Base-by-base conservation (phyloP, 2,797 vertebrate genomes). In the Potorous gilbertii region DNA sequence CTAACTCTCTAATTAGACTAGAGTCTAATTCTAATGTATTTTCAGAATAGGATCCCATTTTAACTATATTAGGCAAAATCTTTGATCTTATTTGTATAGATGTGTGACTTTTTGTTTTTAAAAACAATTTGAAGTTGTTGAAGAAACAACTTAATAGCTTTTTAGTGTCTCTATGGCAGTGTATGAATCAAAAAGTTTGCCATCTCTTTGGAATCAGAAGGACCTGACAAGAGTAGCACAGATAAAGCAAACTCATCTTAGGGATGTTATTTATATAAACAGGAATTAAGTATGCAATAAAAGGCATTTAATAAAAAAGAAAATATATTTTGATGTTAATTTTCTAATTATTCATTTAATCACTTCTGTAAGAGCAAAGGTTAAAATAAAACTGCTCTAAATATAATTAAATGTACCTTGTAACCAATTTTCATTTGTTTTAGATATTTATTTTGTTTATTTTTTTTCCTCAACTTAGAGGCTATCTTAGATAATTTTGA, bases 261-360 rank as follows among this genome's bases (percentile, higher is more conserved):
- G 16, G 21, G 18, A 34, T n/a, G 14, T 66, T n/a, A 66, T 66
- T 66, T 66, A 24, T 81, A 81, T 81, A 21, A 81, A 46, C 8
- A 81, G 66, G 66, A 40, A 46, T 81, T 81, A 81, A 57, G 10
- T 91, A 9, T 81, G 57, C 28, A 6, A 54, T 62, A 4, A 50
- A 13, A 59, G 90, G 18, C 9, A 91, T 96, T 93, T 95, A 87
- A 40, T 93, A 66, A 95, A 52, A 89, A 16, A 90, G 62, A 92
- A 95, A 91, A 54, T 93, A 34, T 29, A 92, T 92, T 81, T 46
- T 81, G 18, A 52, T 12, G 92, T 56, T 92, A 40, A 90, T 54
- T 96, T 93, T 90, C 54, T 89, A 24, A 0, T 94, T 34, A 90
- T 40, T 93, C 92, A 92, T 50, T 52, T 21, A 52, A 89, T 81